A percentile compares a stretch with the other conserved stretches of the same genome.
Evolutionary conservation across 1,140 invertebrate species (phyloP).

Genomic region (Papilio xuthus): DNA sequence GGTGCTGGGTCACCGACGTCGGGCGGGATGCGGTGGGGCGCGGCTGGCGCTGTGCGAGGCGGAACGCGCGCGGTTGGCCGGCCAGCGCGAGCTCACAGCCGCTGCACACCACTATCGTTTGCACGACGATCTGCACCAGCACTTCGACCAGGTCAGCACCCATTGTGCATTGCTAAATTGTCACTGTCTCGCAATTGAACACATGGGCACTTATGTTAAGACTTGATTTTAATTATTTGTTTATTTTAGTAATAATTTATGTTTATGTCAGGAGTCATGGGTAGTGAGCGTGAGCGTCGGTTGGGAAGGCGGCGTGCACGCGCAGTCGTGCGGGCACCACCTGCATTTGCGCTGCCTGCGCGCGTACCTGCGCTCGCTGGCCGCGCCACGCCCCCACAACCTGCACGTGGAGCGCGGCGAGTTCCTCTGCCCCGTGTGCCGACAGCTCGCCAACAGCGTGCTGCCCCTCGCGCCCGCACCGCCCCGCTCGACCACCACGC

Average conservation of each 20-base stretch:
- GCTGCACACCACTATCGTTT: constrained; percentile 85
- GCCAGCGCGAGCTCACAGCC: constrained; percentile 83
- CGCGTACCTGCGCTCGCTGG: constrained; percentile 92
- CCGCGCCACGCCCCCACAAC: constrained; percentile 87
- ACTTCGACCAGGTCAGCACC: constrained; percentile 87
- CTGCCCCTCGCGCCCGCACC: constrained; percentile 93
- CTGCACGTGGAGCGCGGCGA: constrained; percentile 92
- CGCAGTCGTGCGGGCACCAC: constrained; percentile 98
- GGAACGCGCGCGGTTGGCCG: constrained; percentile 85
- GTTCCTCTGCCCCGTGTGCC: constrained; percentile 96
- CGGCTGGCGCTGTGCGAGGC: constrained; percentile 73
- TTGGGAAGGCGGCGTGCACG: constrained; percentile 96
- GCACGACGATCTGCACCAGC: constrained; percentile 86
- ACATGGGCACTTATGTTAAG: no score
- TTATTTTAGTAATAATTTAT: not conserved
- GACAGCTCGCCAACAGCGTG: constrained; percentile 96
- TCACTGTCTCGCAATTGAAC: no score
- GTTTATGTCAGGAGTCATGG: constrained; percentile 86
- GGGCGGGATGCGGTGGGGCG: constrained; percentile 62
- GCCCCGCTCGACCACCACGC: constrained; percentile 84
- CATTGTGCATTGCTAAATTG: not conserved
- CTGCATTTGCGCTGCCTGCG: constrained; percentile 96
- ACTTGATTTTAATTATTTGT: no score
- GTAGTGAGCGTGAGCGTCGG: constrained; percentile 92
- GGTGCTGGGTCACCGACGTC: constrained; percentile 89